Evolutionary conservation across 1,140 invertebrate genomes (phyloP), one percentile per base, ranked within the genome.

Genomic region (Calephelis virginiensis): DNA sequence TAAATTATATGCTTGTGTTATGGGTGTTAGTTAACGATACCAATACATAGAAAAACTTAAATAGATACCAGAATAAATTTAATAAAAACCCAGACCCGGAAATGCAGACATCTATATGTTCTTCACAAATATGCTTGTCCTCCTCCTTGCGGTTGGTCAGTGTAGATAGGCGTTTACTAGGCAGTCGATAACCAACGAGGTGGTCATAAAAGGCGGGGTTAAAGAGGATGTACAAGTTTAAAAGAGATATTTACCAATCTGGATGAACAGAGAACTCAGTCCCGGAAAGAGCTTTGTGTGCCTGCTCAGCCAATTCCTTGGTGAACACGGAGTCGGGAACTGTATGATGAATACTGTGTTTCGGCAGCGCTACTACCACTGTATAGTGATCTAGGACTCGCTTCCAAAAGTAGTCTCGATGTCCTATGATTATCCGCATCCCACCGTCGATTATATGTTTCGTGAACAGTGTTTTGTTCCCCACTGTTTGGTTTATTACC

Each of bases 371-470:
- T 1, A 85, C 80, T 13, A 89, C 76, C 0, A 81, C 76, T 0
- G 86, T 89, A 66, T 90, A 90, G 53, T 90, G 86, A 50, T 90
- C 68, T 12, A 82, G 71, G 0, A 90, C 78, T 17, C 88, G 70
- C 67, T 77, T 79, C 88, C 88, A 90, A 56, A 78, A 76, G 37
- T 87, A 90, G 38, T 89, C 82, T 8, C 78, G 40, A 14, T 14
- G 46, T 0, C 40, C 43, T 40, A 46, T 10, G 5, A 45, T 47
- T 14, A 45, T 10, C 50, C 88, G 71, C 82, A 89, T 81, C 0
- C 84, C 85, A 4, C 71, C 67, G 38, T 90, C 85, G 43, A 76
- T 85, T 7, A 89, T 80, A 49, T 79, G 78, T 70, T 86, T 86
- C 0, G 74, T 77, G 38, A 80, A 74, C 70, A 89, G 75, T 0